Conservation (phyloP, 2,797 vertebrate genomes). For the Chaenodraco wilsoni region DNA sequence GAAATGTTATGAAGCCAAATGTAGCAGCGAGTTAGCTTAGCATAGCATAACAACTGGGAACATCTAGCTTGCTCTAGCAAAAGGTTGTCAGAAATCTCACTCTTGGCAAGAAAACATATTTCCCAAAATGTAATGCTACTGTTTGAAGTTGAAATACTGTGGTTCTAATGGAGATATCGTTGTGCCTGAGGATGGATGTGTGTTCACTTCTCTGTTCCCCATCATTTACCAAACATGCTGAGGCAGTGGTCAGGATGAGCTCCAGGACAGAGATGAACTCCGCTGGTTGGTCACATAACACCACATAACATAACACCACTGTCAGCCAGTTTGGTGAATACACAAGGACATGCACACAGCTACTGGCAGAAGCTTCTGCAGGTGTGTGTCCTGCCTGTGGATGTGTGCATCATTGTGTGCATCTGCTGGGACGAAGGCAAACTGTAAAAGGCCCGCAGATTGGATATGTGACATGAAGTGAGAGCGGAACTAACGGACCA, state of each 20-base stretch:
- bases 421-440: slow-evolving; percentile 46
- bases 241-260: slow-evolving; percentile 41
- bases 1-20: background rate
- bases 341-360: slow-evolving; percentile 37
- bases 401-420: slow-evolving; percentile 46
- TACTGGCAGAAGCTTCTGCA: slow-evolving; percentile 29
- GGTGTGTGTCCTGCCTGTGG: slow-evolving; percentile 32
- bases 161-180: background rate
- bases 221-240: slow-evolving; percentile 15
- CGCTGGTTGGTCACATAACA: slow-evolving; percentile 39
- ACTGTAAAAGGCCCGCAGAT: slow-evolving; percentile 53
- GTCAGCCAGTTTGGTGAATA: slow-evolving; percentile 27
- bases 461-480: slow-evolving; percentile 63
- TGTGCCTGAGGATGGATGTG: slow-evolving; percentile 19
- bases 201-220: slow-evolving; percentile 26
- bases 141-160: background rate
- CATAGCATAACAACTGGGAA: background rate
- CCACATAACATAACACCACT: no score
- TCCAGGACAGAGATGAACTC: slow-evolving; percentile 44
- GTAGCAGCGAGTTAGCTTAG: background rate
- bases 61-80: background rate
- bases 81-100: background rate
- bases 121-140: background rate
- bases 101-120: background rate
- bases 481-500: slow-evolving; percentile 61